These are phyloP conservation scores for Argyresthia goedartella DNA, from an alignment of 2,888 invertebrate species.

Conservation along the genomic window DNA sequence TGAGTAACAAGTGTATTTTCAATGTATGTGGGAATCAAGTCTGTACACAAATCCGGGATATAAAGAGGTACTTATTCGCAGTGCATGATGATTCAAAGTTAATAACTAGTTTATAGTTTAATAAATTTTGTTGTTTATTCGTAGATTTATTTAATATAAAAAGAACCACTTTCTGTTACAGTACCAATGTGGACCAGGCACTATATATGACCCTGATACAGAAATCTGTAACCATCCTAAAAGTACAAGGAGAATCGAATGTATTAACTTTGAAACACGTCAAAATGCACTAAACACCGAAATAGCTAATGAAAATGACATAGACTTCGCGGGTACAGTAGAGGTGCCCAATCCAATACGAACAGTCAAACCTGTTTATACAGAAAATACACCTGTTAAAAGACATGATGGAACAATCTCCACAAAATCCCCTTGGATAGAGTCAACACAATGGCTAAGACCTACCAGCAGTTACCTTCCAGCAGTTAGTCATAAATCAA, in stretches of 20 bases:
- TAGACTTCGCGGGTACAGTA: conserved; percentile 29
- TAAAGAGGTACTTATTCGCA: too few relatives aligned
- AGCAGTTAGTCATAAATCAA: background rate
- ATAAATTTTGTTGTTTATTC: too few relatives aligned
- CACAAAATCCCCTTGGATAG: background rate
- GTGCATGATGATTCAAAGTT: too few relatives aligned
- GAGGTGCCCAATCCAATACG: conserved; percentile 46
- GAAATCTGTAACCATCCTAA: conserved; percentile 79
- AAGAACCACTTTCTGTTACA: conserved; percentile 28
- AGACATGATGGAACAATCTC: background rate
- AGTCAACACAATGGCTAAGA: conserved; percentile 1
- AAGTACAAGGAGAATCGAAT: conserved; percentile 77
- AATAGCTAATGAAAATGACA: conserved; percentile 48
- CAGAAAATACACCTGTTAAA: conserved; percentile 11
- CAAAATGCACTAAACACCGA: conserved; percentile 7
- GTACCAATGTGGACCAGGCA: conserved; percentile 82
- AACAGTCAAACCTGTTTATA: conserved; percentile 22
- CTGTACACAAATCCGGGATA: too few relatives aligned
- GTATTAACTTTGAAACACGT: conserved; percentile 39
- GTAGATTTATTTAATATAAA: too few relatives aligned
- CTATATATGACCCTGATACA: conserved; percentile 78
- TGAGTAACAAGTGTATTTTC: background rate
- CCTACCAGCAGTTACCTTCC: background rate
- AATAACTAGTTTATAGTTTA: too few relatives aligned
- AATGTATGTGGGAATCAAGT: background rate